A percentile compares a stretch with the other conserved stretches of the same genome.
Evolutionary conservation across 92 coral and sea anemone genomes (phyloP).

Genomic region (Chrysogorgia sp.): DNA sequence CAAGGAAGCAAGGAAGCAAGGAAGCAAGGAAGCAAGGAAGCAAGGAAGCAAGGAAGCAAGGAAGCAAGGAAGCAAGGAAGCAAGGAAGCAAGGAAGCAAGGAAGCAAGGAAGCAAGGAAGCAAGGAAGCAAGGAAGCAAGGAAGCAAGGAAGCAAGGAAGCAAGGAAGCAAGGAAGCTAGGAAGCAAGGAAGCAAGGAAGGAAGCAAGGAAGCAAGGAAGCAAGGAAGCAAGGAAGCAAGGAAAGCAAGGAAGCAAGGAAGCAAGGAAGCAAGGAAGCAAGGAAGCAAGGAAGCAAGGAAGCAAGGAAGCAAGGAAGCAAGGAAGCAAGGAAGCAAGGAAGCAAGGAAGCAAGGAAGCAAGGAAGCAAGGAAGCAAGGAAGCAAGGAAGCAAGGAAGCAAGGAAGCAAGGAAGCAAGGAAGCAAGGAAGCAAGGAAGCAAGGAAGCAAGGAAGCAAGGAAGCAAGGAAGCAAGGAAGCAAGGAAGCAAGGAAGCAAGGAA

Average conservation of each 20-base stretch:
- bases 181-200: no score
- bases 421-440: not conserved
- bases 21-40: no score
- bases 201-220: no score
- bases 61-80: no score
- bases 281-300: constrained; percentile 4
- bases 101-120: no score
- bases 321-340: not conserved
- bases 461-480: not conserved
- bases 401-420: constrained; percentile 12
- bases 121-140: no score
- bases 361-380: not conserved
- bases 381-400: constrained; percentile 16
- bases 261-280: not conserved
- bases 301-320: not conserved
- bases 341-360: not conserved
- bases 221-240: no score
- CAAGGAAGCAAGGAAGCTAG: no score
- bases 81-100: no score
- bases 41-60: no score
- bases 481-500: not conserved
- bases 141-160: no score
- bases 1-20: no score
- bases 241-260: not conserved
- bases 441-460: not conserved